These are phyloP conservation scores for Esox niger DNA, from an alignment of 2,113 vertebrate genomes.

Conservation along the genomic window DNA sequence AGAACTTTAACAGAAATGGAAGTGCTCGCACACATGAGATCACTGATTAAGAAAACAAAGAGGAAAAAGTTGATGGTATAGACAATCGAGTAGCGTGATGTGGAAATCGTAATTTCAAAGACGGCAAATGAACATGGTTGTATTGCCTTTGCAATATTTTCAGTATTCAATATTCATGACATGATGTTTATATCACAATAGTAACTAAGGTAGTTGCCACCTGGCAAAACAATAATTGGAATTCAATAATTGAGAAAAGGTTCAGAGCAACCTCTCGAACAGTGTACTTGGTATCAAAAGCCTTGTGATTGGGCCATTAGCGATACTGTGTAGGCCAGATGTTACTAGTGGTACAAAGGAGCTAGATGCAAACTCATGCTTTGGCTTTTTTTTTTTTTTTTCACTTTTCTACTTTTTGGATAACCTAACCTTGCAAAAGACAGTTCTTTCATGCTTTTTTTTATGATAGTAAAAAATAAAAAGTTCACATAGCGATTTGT, in stretches of 20 bases:
- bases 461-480: conserved; percentile 8
- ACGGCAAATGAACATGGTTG: conserved; percentile 13
- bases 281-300: conserved; percentile 32
- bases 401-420: conserved; percentile 35
- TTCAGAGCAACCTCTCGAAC: conserved; percentile 6
- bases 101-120: conserved; percentile 56
- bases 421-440: conserved; percentile 48
- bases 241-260: conserved; percentile 25
- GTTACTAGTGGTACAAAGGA: conserved; percentile 42
- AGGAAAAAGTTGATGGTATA: conserved; percentile 25
- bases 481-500: conserved; percentile 48
- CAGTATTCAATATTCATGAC: conserved; percentile 60
- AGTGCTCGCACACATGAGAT: conserved; percentile 46
- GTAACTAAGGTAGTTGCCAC: conserved; percentile 59
- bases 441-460: conserved; percentile 45
- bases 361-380: conserved; percentile 69
- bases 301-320: conserved; percentile 39
- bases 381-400: conserved; percentile 61
- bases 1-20: conserved; percentile 30
- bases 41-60: not conserved
- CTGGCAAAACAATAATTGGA: conserved; percentile 28
- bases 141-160: conserved; percentile 58
- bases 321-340: conserved; percentile 35
- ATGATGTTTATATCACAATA: conserved; percentile 37
- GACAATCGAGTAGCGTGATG: conserved; percentile 33